These are phyloP conservation scores for Cerceris ruficornis DNA, from an alignment of 2,888 invertebrate species.

Conservation along the genomic window DNA sequence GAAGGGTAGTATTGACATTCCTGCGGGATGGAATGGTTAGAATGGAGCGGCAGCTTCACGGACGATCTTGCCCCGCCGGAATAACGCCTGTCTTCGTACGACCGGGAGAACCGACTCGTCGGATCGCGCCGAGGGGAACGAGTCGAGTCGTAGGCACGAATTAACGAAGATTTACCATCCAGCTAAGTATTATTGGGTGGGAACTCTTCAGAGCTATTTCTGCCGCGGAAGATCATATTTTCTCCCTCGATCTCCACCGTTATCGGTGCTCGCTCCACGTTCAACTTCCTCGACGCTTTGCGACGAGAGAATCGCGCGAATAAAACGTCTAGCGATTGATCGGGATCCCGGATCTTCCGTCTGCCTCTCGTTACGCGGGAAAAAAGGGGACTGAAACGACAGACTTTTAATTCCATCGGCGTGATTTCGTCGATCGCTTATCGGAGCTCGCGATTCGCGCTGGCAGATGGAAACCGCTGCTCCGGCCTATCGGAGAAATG, in stretches of 20 bases:
- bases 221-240: slow-evolving; percentile 6
- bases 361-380: too few relatives aligned
- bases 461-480: slow-evolving; percentile 18
- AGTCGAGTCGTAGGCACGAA: slow-evolving; percentile 48
- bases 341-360: too few relatives aligned
- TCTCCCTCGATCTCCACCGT: slow-evolving; percentile 3
- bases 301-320: neutral
- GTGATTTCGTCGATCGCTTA: slow-evolving; percentile 31
- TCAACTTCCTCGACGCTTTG: neutral
- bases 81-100: slow-evolving; percentile 58
- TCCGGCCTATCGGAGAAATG: slow-evolving; percentile 50
- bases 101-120: neutral
- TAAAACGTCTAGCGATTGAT: too few relatives aligned
- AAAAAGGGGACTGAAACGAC: neutral
- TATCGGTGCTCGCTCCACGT: slow-evolving; percentile 10
- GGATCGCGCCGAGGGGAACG: slow-evolving; percentile 5
- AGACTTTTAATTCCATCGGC: slow-evolving; percentile 49
- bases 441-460: slow-evolving; percentile 12
- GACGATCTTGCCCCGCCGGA: slow-evolving; percentile 51
- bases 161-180: slow-evolving; percentile 54
- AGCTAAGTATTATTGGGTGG: slow-evolving; percentile 48
- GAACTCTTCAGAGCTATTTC: slow-evolving; percentile 12
- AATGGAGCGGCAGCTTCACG: slow-evolving; percentile 57
- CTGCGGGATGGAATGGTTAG: slow-evolving; percentile 58
- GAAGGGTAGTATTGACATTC: slow-evolving; percentile 62